These are phyloP conservation scores for Semotilus atromaculatus DNA, from an alignment of 2,797 vertebrate species.

Conservation along the genomic window DNA sequence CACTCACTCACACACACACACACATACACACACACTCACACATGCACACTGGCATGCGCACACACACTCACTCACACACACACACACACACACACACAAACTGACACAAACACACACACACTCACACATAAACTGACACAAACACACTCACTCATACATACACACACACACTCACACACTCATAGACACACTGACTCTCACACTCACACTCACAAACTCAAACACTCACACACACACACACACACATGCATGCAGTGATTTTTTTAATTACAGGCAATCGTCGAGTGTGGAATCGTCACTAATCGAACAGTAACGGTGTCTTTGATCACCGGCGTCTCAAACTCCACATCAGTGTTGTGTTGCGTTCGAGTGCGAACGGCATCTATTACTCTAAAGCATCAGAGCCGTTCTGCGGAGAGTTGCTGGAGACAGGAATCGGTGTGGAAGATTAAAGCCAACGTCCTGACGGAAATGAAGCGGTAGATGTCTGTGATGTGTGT, in stretches of 20 bases:
- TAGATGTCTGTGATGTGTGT: neutral
- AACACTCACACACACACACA: too few species aligned
- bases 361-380: neutral
- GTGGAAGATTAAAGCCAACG: slow-evolving; percentile 8
- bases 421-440: neutral
- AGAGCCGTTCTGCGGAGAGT: neutral
- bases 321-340: slow-evolving; percentile 28
- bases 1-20: too few species aligned
- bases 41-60: too few species aligned
- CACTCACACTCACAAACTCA: too few species aligned
- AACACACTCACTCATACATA: too few species aligned
- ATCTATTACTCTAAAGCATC: neutral
- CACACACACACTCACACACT: too few species aligned
- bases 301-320: slow-evolving; percentile 25
- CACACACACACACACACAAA: too few species aligned
- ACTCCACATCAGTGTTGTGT: slow-evolving; percentile 14
- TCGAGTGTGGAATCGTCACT: slow-evolving; percentile 29
- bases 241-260: slow-evolving; percentile 13
- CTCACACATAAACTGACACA: too few species aligned
- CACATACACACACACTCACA: too few species aligned
- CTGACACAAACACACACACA: rapidly evolving
- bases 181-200: too few species aligned
- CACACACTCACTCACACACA: neutral
- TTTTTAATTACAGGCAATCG: slow-evolving; percentile 45
- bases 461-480: neutral